A percentile compares a stretch with the other conserved stretches of the same genome.
These are phyloP conservation scores for Capitella teleta DNA, from an alignment of 1,140 invertebrate genomes.

Conservation along the genomic window DNA sequence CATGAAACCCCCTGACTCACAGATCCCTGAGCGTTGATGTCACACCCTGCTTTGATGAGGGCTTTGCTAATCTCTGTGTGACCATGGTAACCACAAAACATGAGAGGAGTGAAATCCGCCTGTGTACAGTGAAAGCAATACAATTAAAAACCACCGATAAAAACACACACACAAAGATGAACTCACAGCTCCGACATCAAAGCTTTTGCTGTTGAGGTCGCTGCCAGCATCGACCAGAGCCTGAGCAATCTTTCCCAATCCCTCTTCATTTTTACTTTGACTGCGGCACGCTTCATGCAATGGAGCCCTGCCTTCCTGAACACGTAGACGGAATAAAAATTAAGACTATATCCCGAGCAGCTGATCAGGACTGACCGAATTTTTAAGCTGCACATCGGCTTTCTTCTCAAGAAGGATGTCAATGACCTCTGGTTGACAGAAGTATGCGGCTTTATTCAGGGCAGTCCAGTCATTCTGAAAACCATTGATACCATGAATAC, in stretches of 20 bases:
- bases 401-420: constrained; percentile 27
- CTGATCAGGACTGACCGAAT: constrained; percentile 38
- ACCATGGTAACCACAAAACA: constrained; percentile 42
- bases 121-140: constrained; percentile 12
- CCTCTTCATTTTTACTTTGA: constrained; percentile 20
- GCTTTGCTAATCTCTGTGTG: constrained; percentile 34
- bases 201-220: constrained; percentile 34
- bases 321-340: background rate
- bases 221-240: constrained; percentile 29
- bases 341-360: background rate
- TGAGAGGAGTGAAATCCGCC: constrained; percentile 40
- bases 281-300: constrained; percentile 34
- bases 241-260: constrained; percentile 27
- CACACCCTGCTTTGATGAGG: constrained; percentile 32
- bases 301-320: constrained; percentile 34
- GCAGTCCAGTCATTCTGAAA: constrained; percentile 41
- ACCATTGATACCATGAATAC: background rate
- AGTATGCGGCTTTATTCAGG: constrained; percentile 40
- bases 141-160: background rate
- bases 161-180: background rate
- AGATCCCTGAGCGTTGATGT: constrained; percentile 31
- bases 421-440: constrained; percentile 28
- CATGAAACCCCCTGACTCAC: constrained; percentile 24
- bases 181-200: constrained; percentile 31
- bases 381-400: constrained; percentile 27